Evolutionary conservation across 2,797 vertebrate species (phyloP).

Genomic region (Rhodeus uyekii): DNA sequence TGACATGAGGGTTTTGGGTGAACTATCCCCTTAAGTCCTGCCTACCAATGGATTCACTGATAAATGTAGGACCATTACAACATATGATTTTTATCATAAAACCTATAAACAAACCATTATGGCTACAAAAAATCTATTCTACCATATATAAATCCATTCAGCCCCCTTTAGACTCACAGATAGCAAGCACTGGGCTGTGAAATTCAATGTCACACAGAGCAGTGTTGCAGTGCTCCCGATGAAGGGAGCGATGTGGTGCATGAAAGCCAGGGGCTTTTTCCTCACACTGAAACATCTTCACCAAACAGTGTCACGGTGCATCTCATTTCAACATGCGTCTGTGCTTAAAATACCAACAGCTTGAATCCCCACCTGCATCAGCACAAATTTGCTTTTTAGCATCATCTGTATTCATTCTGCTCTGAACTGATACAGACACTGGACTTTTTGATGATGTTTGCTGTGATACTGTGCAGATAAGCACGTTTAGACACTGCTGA

Average conservation of each 20-base stretch:
- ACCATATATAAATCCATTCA: not conserved
- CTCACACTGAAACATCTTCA: constrained; percentile 20
- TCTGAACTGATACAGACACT: not conserved
- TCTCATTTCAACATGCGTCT: constrained; percentile 4
- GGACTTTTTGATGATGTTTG: not conserved
- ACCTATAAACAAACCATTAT: not conserved
- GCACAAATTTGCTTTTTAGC: not conserved
- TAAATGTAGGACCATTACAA: not conserved
- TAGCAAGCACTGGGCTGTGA: not conserved
- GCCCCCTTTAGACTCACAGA: not conserved
- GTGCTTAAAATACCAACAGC: constrained; percentile 22
- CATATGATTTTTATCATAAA: not conserved
- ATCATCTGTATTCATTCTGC: not conserved
- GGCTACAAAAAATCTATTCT: not conserved
- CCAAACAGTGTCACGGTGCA: not conserved
- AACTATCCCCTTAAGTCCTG: not conserved
- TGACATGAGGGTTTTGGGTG: not conserved
- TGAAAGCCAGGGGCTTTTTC: not conserved
- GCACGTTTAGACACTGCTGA: not conserved
- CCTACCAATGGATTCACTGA: not conserved
- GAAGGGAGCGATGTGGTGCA: constrained; percentile 6
- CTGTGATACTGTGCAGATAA: not conserved
- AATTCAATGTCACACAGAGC: not conserved
- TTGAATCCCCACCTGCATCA: not conserved
- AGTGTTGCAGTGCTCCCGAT: not conserved